Evolutionary conservation across 1,140 invertebrate species (phyloP), one percentile per base, ranked within the genome.

Genomic region (Heliconius hewitsoni): DNA sequence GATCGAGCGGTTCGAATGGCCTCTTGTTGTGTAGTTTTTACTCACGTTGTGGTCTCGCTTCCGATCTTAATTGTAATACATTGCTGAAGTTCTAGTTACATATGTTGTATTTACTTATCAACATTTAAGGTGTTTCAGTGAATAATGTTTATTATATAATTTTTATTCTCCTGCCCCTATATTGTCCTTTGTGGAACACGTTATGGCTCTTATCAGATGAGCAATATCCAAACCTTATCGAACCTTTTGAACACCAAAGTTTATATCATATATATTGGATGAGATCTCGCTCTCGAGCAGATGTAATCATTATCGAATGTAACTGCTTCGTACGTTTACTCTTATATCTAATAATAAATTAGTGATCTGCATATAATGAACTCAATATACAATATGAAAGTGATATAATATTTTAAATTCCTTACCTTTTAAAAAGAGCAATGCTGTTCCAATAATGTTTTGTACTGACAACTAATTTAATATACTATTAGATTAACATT

Each of bases 401-500:
- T 66, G 60, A 66, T 66, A 30, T 30, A 66, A 66, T 55, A 55
- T 55, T 19, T 60, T 81, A 74, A 70, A 81, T 73, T 77, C 52
- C 55, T 46, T 46, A 11, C 60, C 42, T 72, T 23, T 66, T 66
- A 66, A 71, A 30, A 71, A 57, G 78, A 80, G 70, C 75, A 80
- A 82, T 80, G 74, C 82, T 77, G 55, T 84, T 79, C 83, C 82
- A 76, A 78, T 78, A 82, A 78, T 81, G 71, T 60, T 78, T 82
- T 72, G 73, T 74, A 80, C 50, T 76, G 82, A 83, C 84, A 80
- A 81, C 74, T 82, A 79, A 60, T 88, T 84, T 85, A 87, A 82
- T 71, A 71, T 85, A 86, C 60, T 73, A 78, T 80, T 89, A 88
- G 87, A 79, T 78, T 82, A 88, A 89, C 76, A 84, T 90, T 89